These are phyloP conservation scores for Caenorhabditis panamensis DNA, from an alignment of 2,888 invertebrate species.

Conservation along the genomic window DNA sequence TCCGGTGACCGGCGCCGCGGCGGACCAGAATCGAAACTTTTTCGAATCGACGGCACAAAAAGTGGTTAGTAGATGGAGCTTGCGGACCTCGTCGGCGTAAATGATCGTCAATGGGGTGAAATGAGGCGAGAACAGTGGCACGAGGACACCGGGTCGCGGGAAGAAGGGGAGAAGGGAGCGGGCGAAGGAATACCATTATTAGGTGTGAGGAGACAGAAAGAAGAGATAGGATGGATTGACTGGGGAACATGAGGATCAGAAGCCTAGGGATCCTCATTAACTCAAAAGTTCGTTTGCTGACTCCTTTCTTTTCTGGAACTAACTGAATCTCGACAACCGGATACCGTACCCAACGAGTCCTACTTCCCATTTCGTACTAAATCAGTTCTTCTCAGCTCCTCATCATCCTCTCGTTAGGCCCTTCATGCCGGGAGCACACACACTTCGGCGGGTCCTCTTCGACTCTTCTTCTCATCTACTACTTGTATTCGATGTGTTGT, in stretches of 20 bases:
- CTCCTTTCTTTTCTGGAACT: too few relatives aligned
- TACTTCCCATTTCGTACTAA: neutral
- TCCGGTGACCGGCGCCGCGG: neutral
- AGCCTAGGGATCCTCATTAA: too few relatives aligned
- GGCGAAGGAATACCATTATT: conserved; percentile 2
- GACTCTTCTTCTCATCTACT: conserved; percentile 32
- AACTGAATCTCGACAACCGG: too few relatives aligned
- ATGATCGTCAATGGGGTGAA: conserved; percentile 62
- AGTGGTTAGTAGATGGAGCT: conserved; percentile 12
- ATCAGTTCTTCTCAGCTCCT: neutral
- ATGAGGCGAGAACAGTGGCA: conserved; percentile 52
- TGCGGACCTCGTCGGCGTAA: conserved; percentile 10
- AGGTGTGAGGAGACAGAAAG: conserved; percentile 2
- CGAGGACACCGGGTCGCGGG: conserved; percentile 5
- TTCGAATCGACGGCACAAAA: conserved; percentile 9
- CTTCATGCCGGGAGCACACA: conserved; percentile 25
- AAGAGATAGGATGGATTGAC: neutral
- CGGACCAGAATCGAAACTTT: conserved; percentile 9
- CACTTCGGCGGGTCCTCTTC: conserved; percentile 7
- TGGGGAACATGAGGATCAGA: neutral
- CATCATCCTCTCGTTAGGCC: conserved; percentile 39
- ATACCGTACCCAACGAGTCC: neutral
- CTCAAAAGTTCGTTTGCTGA: too few relatives aligned
- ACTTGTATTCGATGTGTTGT: conserved; percentile 39
- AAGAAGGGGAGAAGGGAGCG: too few relatives aligned